Percentiles rank a stretch among this genome's conserved stretches.
Conservation (phyloP, 2,888 invertebrate genomes). For the Harmothoe impar region DNA sequence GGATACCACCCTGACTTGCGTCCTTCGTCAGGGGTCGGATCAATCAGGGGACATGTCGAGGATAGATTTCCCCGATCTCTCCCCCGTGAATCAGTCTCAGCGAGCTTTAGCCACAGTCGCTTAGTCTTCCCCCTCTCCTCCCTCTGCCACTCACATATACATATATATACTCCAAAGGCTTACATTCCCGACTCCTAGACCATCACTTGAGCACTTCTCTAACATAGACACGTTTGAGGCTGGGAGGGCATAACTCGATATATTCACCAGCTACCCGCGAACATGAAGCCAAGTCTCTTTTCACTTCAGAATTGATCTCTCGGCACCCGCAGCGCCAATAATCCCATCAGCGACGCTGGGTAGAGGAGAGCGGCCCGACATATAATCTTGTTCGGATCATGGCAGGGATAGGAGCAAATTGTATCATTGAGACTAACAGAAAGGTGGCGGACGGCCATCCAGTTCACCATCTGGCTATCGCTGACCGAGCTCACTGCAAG, state of each 20-base stretch:
- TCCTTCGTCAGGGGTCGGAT: background rate
- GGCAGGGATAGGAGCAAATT: slow-evolving; percentile 46
- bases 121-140: background rate
- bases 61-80: background rate
- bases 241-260: background rate
- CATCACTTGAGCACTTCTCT: background rate
- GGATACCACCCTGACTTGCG: background rate
- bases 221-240: background rate
- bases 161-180: background rate
- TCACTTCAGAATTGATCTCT: slow-evolving; percentile 20
- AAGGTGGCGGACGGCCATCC: slow-evolving; percentile 4
- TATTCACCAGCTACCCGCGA: background rate
- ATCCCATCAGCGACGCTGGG: background rate
- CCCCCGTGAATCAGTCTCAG: too few species aligned
- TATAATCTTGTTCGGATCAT: slow-evolving; percentile 19
- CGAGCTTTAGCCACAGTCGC: background rate
- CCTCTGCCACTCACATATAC: background rate
- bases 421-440: slow-evolving; percentile 34
- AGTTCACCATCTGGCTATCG: background rate
- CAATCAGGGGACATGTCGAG: slow-evolving; percentile 3
- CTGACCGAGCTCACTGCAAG: background rate
- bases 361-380: background rate
- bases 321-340: background rate
- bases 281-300: background rate
- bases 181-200: background rate